Evolutionary conservation across 2,888 invertebrate species (phyloP), one percentile per base, ranked within the genome.

Genomic region (Nomada goodeniana): DNA sequence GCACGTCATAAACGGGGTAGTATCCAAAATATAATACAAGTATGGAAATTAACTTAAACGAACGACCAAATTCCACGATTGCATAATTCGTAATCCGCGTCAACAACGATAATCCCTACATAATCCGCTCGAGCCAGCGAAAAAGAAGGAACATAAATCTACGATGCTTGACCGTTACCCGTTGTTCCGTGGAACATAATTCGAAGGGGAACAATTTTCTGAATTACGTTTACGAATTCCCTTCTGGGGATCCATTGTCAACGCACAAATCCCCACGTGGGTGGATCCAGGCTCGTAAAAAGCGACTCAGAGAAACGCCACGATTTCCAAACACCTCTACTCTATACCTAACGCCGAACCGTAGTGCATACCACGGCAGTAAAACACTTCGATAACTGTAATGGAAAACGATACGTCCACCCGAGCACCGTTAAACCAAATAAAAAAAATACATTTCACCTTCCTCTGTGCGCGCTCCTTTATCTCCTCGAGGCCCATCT

Each of bases 341-440:
- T 44, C 57, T 69, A 36, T 36, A 36, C 36, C 36, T 36, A 36
- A 36, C 36, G 36, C 59, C 52, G 69, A 53, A 76, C 72, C 83
- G 81, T 73, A 80, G 64, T 26, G 75, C 65, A 52, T 76, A 61
- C 63, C 52, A 47, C 53, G 67, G 68, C 57, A 71, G 69, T 67
- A 63, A 29, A 29, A 60, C 64, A 9, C 74, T 80, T 83, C 85
- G 88, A 87, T 84, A 86, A 85, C 82, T 85, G 69, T 88, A 89
- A 89, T 89, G 86, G 86, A 84, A 81, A 80, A 57, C 73, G 69
- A 75, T 78, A 76, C 59, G 63, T 50, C 50, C 26, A 57, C 13
- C 42, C 20, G 29, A 55, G 50, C 20, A 11, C 52, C 68, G n/a
- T 72, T 13, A 47, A 47, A 60, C 36, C 36, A 67, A 76, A 71